A percentile compares a stretch with the other conserved stretches of the same genome.
Conservation (phyloP, 1,140 invertebrate species). For the Calephelis nemesis region DNA sequence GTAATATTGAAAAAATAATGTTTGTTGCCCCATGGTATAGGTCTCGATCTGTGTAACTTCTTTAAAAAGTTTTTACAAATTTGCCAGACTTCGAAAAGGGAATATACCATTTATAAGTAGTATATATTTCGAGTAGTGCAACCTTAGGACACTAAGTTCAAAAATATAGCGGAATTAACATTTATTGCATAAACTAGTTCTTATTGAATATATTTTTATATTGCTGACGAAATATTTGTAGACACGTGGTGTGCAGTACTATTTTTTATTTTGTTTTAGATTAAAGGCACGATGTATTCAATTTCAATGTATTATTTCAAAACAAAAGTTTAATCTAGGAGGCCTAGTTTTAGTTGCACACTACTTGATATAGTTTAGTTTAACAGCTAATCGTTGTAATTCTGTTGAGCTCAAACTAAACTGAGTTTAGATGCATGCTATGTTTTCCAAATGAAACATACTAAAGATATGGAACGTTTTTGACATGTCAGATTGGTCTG, state of each 20-base stretch:
- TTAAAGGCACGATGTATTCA: background rate
- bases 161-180: slow-evolving; percentile 5
- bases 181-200: slow-evolving; percentile 11
- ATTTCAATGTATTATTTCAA: background rate
- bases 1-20: background rate
- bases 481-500: no score
- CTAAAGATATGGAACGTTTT: no score
- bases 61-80: no score
- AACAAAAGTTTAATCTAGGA: background rate
- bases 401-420: no score
- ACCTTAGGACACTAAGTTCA: slow-evolving; percentile 5
- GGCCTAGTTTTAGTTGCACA: background rate
- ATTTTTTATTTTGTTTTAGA: background rate
- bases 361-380: no score
- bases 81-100: no score
- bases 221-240: slow-evolving; percentile 5
- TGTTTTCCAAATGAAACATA: no score
- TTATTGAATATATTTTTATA: slow-evolving; percentile 14
- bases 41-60: no score
- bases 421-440: no score
- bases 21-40: no score
- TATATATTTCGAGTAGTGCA: background rate
- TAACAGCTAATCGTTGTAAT: no score
- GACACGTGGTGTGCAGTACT: background rate
- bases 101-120: no score